Evolutionary conservation across 1,140 invertebrate genomes (phyloP).

Genomic region (Anthonomus grandis): DNA sequence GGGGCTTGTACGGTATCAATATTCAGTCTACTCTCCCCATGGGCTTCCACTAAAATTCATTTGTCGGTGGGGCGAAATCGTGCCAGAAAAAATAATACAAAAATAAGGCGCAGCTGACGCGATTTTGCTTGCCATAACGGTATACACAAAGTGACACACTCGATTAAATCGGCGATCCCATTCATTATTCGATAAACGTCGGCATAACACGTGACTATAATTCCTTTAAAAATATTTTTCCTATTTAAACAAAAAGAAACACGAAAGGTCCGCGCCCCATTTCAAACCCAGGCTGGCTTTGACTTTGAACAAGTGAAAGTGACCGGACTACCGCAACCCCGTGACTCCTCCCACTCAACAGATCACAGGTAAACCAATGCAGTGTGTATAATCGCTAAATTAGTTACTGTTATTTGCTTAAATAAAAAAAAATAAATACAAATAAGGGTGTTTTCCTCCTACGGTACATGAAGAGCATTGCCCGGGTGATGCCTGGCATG

Average conservation of each 20-base stretch:
- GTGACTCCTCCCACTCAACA: neutral
- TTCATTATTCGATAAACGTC: conserved; percentile 32
- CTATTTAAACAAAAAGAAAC: too few species aligned
- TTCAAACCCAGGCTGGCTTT: conserved; percentile 2
- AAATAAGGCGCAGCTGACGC: neutral
- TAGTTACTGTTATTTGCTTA: neutral
- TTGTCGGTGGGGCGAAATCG: neutral
- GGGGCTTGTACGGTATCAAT: too few species aligned
- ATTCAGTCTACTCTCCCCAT: neutral
- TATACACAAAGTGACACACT: neutral
- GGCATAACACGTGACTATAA: conserved; percentile 26
- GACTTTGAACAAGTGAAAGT: conserved; percentile 19
- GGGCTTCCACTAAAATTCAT: conserved; percentile 9
- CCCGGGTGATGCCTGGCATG: conserved; percentile 32
- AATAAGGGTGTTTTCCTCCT: conserved; percentile 18
- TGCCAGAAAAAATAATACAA: conserved; percentile 4
- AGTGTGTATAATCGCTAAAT: neutral
- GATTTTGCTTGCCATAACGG: neutral
- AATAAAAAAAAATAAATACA: neutral
- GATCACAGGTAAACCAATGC: neutral
- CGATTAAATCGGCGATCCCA: too few species aligned
- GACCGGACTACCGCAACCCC: conserved; percentile 10
- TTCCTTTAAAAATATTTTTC: too few species aligned
- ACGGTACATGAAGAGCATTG: conserved; percentile 26
- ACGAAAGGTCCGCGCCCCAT: conserved; percentile 9